These are phyloP conservation scores for Carollia perspicillata DNA, from an alignment of 2,113 vertebrate genomes.

Conservation along the genomic window DNA sequence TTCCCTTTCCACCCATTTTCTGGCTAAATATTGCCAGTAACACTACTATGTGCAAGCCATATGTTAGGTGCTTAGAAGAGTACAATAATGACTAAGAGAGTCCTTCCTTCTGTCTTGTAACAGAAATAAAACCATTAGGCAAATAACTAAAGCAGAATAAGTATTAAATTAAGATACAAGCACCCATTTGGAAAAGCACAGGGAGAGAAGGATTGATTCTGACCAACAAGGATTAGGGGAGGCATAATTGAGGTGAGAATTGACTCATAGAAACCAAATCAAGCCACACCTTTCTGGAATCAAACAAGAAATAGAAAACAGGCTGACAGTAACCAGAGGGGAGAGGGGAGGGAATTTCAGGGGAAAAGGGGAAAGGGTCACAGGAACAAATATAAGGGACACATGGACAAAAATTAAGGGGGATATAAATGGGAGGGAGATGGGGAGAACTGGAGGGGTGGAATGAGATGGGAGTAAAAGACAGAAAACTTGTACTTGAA, in stretches of 20 bases:
- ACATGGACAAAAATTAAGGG: too few species aligned
- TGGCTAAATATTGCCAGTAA: too few species aligned
- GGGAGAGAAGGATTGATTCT: slow-evolving; percentile 45
- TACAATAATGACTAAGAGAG: background rate
- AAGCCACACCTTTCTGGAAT: slow-evolving; percentile 13
- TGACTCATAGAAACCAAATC: slow-evolving; percentile 49
- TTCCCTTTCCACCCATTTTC: too few species aligned
- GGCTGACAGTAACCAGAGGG: too few species aligned
- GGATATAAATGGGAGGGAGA: too few species aligned
- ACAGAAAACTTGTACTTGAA: too few species aligned
- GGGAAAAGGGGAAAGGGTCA: too few species aligned
- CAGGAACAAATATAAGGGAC: too few species aligned
- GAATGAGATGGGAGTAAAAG: too few species aligned
- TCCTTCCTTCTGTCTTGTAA: background rate
- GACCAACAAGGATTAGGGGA: slow-evolving; percentile 4
- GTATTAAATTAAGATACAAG: slow-evolving; percentile 1
- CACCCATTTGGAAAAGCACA: background rate
- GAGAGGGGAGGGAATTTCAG: too few species aligned
- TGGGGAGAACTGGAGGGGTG: too few species aligned
- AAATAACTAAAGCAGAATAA: slow-evolving; percentile 23
- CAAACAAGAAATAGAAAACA: too few species aligned
- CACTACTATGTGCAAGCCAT: background rate
- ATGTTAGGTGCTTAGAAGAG: background rate
- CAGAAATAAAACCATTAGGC: background rate
- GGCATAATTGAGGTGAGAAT: background rate